phyloP scores from a whole-genome alignment of 2,113 vertebrate species.

The Rana temporaria region DNA sequence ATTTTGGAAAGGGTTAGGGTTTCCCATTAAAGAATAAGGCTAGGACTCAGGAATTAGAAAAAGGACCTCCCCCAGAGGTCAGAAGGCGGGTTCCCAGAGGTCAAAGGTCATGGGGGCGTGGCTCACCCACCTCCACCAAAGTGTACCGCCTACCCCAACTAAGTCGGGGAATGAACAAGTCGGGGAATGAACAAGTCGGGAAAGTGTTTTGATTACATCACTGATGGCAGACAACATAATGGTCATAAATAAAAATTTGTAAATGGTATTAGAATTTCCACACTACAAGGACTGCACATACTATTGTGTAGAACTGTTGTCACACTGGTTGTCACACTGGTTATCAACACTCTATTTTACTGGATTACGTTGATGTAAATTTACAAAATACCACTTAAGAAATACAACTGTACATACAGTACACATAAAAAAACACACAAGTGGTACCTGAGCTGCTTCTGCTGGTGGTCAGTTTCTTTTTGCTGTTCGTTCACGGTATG shows the following conservation, averaged over 20 bases:
- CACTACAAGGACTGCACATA: not conserved
- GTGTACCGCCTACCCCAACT: too few species aligned
- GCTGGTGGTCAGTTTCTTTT: slow-evolving; percentile 80
- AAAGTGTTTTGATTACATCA: too few species aligned
- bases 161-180: too few species aligned
- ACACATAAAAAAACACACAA: not conserved
- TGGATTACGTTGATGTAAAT: not conserved
- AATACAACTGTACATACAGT: not conserved
- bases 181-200: too few species aligned
- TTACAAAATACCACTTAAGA: not conserved
- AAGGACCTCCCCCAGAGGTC: too few species aligned
- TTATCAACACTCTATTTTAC: not conserved
- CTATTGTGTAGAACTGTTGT: not conserved
- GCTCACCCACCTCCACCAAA: too few species aligned
- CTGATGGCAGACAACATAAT: not conserved
- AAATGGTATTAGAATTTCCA: not conserved
- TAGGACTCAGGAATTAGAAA: too few species aligned
- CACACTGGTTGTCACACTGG: not conserved
- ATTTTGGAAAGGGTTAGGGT: too few species aligned
- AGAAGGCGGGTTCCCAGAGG: too few species aligned
- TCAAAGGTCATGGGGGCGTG: too few species aligned
- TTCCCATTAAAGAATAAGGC: too few species aligned
- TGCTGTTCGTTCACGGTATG: slow-evolving; percentile 84
- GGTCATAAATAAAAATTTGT: not conserved
- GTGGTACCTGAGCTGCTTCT: slow-evolving; percentile 84